These are phyloP conservation scores for Caloenas nicobarica DNA, from an alignment of 2,113 vertebrate genomes.

Conservation along the genomic window DNA sequence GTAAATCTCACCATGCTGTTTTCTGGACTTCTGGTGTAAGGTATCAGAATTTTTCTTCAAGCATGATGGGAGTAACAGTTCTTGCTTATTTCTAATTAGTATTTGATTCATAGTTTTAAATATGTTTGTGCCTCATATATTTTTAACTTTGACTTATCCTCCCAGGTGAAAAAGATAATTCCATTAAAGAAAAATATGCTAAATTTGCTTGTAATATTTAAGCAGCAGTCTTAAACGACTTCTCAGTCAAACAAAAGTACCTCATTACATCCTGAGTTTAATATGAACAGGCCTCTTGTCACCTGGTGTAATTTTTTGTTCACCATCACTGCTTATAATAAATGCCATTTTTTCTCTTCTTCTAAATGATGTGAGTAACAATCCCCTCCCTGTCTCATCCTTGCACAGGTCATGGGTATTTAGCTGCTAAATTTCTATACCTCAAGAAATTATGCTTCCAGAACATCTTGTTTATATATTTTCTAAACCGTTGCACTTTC, in stretches of 20 bases:
- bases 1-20: background rate
- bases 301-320: background rate
- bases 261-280: background rate
- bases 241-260: background rate
- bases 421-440: conserved; percentile 44
- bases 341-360: background rate
- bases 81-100: background rate
- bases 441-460: conserved; percentile 40
- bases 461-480: conserved; percentile 62
- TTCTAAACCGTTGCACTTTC: conserved; percentile 48
- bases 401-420: conserved; percentile 11
- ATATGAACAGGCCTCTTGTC: background rate
- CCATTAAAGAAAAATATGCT: background rate
- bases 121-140: background rate
- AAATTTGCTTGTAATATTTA: background rate
- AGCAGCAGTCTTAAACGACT: conserved; percentile 1
- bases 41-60: background rate
- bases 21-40: background rate
- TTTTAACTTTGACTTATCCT: conserved; percentile 3
- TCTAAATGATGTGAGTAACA: conserved; percentile 8
- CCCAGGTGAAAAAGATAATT: background rate
- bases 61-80: background rate
- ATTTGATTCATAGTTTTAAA: conserved; percentile 3
- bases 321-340: background rate
- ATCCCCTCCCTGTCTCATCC: background rate